Percentiles rank a stretch among this genome's conserved stretches.
These are phyloP conservation scores for Hippasteria phrygiana DNA, from an alignment of 53 echinoderm and acorn worm species.

Conservation along the genomic window DNA sequence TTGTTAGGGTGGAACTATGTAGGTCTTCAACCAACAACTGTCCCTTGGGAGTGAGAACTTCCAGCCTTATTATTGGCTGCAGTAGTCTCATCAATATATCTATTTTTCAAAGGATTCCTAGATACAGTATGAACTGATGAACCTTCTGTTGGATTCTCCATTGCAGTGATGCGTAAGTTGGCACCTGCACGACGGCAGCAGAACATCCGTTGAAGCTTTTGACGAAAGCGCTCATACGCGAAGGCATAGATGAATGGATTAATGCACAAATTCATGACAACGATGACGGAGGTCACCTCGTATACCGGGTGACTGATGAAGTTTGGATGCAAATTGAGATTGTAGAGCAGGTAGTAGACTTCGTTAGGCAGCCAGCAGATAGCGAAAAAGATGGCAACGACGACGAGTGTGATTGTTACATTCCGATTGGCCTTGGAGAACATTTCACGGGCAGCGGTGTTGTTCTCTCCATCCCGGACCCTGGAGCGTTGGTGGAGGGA, in stretches of 20 bases:
- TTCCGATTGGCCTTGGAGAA: slow-evolving; percentile 62
- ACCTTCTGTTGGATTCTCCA: background rate
- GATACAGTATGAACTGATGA: background rate
- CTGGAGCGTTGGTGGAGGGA: slow-evolving; percentile 27
- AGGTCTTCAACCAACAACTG: no score
- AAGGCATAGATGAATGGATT: slow-evolving; percentile 73
- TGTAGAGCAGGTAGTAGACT: slow-evolving; percentile 46
- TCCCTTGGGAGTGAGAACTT: no score
- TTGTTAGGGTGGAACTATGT: no score
- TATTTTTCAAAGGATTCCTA: background rate
- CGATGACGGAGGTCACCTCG: slow-evolving; percentile 33
- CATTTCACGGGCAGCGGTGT: slow-evolving; percentile 8
- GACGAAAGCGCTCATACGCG: slow-evolving; percentile 15
- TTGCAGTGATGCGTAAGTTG: background rate
- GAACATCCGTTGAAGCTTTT: background rate
- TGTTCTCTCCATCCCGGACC: slow-evolving; percentile 10
- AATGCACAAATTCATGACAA: slow-evolving; percentile 67
- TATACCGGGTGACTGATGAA: background rate
- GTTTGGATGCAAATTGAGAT: slow-evolving; percentile 21
- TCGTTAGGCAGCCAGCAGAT: slow-evolving; percentile 70
- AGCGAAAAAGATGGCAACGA: slow-evolving; percentile 57
- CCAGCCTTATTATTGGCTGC: background rate
- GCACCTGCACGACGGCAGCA: background rate
- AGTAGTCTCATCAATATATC: no score
- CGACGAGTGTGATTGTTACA: slow-evolving; percentile 56